Conservation (phyloP, 2,113 vertebrate genomes). For the Caretta caretta region DNA sequence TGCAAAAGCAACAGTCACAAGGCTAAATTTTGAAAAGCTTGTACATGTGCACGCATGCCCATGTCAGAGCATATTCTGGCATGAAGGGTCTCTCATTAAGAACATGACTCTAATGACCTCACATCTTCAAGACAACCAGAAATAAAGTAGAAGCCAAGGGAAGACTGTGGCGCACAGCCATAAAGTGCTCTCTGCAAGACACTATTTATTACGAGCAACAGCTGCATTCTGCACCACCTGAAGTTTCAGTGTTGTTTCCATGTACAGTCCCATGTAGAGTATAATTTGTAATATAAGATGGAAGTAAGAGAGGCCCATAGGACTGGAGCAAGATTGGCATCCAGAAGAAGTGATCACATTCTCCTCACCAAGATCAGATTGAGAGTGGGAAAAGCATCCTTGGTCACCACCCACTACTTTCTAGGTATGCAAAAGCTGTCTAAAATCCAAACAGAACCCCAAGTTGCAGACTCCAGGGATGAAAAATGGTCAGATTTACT, state of each 20-base stretch:
- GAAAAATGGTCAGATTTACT: rapidly evolving
- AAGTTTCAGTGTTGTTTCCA: neutral
- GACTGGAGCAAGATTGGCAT: rapidly evolving
- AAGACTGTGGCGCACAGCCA: neutral
- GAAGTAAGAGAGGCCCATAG: neutral
- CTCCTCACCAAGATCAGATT: neutral
- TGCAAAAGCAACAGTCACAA: neutral
- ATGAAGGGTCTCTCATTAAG: neutral
- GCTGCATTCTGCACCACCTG: neutral
- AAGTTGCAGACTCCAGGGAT: neutral
- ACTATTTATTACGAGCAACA: neutral
- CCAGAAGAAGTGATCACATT: neutral
- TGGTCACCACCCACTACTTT: neutral
- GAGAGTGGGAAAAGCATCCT: neutral
- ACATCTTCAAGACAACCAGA: neutral
- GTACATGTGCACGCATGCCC: neutral
- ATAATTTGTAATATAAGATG: neutral
- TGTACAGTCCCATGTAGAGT: too few species aligned
- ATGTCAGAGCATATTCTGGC: neutral
- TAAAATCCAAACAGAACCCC: neutral
- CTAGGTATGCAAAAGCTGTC: neutral
- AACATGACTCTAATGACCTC: rapidly evolving
- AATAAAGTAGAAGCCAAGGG: neutral
- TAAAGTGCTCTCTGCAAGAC: neutral
- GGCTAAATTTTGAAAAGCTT: neutral